Percentiles rank a stretch among this genome's conserved stretches.
Evolutionary conservation across 1,140 invertebrate species (phyloP).

Genomic region (Drosophila equinoxialis): DNA sequence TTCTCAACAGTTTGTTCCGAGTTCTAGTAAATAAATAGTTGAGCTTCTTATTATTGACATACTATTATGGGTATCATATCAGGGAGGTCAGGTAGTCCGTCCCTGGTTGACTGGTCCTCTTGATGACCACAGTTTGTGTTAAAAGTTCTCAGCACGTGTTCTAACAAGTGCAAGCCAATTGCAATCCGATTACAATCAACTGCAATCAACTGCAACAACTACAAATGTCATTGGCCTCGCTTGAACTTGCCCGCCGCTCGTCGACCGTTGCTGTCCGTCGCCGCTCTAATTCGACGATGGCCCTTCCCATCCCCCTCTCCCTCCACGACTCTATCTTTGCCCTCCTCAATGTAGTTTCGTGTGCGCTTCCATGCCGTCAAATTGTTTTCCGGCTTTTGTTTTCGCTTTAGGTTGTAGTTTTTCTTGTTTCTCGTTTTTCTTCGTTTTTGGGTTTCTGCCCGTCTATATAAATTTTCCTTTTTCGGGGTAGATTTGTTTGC

Average conservation of each 20-base stretch:
- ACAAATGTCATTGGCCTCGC: slow-evolving; percentile 74
- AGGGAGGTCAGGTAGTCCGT: background rate
- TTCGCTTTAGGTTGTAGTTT: slow-evolving; percentile 44
- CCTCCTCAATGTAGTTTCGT: slow-evolving; percentile 16
- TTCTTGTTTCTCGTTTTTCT: slow-evolving; percentile 14
- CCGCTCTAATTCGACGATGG: slow-evolving; percentile 25
- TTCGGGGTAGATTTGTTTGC: slow-evolving; percentile 27
- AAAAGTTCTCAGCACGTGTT: slow-evolving; percentile 56
- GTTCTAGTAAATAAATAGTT: too few relatives aligned
- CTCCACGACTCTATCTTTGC: background rate
- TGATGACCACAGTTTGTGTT: slow-evolving; percentile 28
- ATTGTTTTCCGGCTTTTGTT: slow-evolving; percentile 80
- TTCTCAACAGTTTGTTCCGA: too few relatives aligned
- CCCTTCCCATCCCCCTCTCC: slow-evolving; percentile 18
- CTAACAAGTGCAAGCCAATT: slow-evolving; percentile 71
- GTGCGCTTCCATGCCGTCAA: slow-evolving; percentile 54
- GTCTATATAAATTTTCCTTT: background rate
- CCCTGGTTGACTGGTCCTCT: background rate
- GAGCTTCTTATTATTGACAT: too few relatives aligned
- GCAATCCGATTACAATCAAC: slow-evolving; percentile 78
- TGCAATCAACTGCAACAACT: slow-evolving; percentile 67
- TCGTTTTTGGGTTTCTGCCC: slow-evolving; percentile 10
- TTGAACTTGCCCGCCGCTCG: slow-evolving; percentile 47
- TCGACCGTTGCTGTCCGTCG: background rate
- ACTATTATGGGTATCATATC: too few relatives aligned